Evolutionary conservation across 64 coral and sea anemone genomes (phyloP), one percentile per base, ranked within the genome.

Genomic region (Cladopsammia gracilis): DNA sequence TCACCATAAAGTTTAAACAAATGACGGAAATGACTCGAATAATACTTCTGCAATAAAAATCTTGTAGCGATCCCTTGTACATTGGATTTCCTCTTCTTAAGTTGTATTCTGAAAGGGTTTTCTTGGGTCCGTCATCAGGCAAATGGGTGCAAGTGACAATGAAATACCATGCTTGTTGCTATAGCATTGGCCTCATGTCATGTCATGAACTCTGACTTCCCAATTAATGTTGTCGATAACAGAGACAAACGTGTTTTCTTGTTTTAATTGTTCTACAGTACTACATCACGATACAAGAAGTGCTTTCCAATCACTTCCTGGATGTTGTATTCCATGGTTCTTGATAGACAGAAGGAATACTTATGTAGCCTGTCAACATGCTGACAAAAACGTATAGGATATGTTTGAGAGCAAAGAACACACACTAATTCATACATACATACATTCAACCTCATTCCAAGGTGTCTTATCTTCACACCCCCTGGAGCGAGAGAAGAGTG

Each of bases 221-320:
- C 92, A 93, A 77, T 93, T 83, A 45, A 87, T 93, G 52, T 93
- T 93, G 64, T 93, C 91, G 20, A 93, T 10, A 22, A 93, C 91
- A 73, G 56, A 57, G 1, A 93, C 75, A 93, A 93, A 93, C 26
- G 45, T 76, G 1, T 81, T 70, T 20, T 85, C 92, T 72, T 79
- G 22, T 56, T 80, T 88, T 16, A 93, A 5, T 10, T 67, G 23
- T 54, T 79, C n/a, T 52, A 80, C 59, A 59, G 91, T n/a, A n/a
- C n/a, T n/a, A n/a, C n/a, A n/a, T n/a, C 91, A 78, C 25, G 26
- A 69, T 93, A 83, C 19, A 93, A 44, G 26, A 88, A 93, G 43
- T 93, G 84, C 0, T 77, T 79, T 23, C 84, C 91, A 88, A 80
- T 87, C 16, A 87, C 83, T 20, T 93, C 83, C 18, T 78, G 84